These are phyloP conservation scores for Eudemis profundana DNA, from an alignment of 2,888 invertebrate genomes.

Conservation along the genomic window DNA sequence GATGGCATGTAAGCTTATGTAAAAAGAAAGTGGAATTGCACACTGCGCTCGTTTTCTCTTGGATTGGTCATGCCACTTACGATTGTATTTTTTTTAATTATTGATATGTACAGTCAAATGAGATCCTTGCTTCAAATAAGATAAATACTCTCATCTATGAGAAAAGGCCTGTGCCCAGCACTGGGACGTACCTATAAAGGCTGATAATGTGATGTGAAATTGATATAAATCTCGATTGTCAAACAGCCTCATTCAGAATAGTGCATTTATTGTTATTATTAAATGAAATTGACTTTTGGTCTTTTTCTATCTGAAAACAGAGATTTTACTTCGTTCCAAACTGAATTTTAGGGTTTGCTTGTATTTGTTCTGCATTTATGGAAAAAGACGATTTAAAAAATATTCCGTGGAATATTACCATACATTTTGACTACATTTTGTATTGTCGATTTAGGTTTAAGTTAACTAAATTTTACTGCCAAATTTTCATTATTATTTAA, in stretches of 20 bases:
- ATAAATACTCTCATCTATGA: too few relatives aligned
- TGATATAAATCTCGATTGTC: slow-evolving; percentile 13
- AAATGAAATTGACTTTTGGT: slow-evolving; percentile 20
- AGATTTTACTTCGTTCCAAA: slow-evolving; percentile 15
- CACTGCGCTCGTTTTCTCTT: too few relatives aligned
- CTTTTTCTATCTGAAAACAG: slow-evolving; percentile 25
- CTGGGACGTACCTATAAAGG: too few relatives aligned
- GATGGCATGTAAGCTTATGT: too few relatives aligned
- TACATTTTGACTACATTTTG: slow-evolving; percentile 5
- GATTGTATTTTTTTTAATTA: too few relatives aligned
- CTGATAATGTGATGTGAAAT: too few relatives aligned
- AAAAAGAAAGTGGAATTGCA: too few relatives aligned
- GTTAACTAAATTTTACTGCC: slow-evolving; percentile 27
- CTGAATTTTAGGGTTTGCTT: slow-evolving; percentile 10
- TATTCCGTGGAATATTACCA: slow-evolving; percentile 7
- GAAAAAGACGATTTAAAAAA: not conserved
- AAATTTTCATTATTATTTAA: slow-evolving; percentile 29
- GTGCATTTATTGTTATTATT: slow-evolving; percentile 57
- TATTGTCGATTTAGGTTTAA: slow-evolving; percentile 11
- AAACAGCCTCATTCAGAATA: slow-evolving; percentile 35
- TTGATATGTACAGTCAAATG: too few relatives aligned
- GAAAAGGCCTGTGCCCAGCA: too few relatives aligned
- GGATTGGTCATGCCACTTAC: too few relatives aligned
- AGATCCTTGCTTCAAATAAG: too few relatives aligned
- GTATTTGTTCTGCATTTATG: slow-evolving; percentile 6